Evolutionary conservation across 1,140 invertebrate genomes (phyloP), one percentile per base, ranked within the genome.

Genomic region (Drosophila willistoni): DNA sequence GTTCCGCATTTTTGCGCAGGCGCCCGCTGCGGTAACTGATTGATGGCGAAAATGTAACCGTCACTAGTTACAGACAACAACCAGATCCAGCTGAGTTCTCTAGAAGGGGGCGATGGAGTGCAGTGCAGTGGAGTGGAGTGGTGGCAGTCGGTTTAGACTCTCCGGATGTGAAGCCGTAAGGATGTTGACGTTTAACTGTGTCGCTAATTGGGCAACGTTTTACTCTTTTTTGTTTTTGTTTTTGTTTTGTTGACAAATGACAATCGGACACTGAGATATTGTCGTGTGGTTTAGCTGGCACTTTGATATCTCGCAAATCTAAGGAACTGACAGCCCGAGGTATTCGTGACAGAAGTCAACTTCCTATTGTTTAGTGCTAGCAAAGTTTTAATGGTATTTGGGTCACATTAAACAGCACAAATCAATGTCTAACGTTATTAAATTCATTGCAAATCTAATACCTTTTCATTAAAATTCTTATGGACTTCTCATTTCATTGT

Each of bases 161-260:
- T 87, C 84, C 83, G 84, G 84, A 89, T 87, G 84, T 89, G 64
- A 47, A 73, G 83, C 79, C 80, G 83, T 87, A 84, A 87, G 83
- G 83, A 87, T 87, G 83, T 87, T 87, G 84, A 87, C 83, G 83
- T 87, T 87, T 87, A 87, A 87, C 83, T 89, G 83, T 83, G 85
- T 73, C 77, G 84, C 79, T 87, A 87, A 87, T 87, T 87, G 83
- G 83, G 44, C 83, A 84, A 70, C 44, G 44, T 51, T 47, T 47
- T 47, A 47, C 42, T 47, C 42, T 51, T 86, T 81, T 79, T 51
- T 86, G 79, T 79, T 76, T 81, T 79, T 76, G 69, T 56, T 68
- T 86, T 68, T 41, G 42, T 70, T 62, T 70, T 70, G 72, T 68
- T 86, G 82, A 78, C 78, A 84, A 84, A 84, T 84, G 73, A 85